A percentile compares a stretch with the other conserved stretches of the same genome.
Evolutionary conservation across 2,888 invertebrate genomes (phyloP).

Genomic region (Ommatoiulus sabulosus): DNA sequence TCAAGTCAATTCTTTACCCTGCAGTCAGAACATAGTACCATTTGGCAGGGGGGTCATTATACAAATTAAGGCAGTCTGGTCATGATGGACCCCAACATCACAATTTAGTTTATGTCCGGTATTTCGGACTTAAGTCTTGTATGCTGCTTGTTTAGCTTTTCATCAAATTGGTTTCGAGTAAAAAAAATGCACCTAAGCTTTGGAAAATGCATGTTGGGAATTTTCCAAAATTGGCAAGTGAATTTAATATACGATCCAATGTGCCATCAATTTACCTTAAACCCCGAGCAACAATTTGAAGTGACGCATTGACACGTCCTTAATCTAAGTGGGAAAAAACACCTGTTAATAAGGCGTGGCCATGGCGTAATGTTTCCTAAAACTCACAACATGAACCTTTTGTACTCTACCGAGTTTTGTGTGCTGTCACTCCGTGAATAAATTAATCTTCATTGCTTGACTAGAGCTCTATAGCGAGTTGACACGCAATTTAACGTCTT

Average conservation of each 20-base stretch:
- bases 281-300: background rate
- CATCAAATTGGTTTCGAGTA: background rate
- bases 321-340: background rate
- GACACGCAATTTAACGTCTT: constrained; percentile 1
- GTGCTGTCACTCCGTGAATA: background rate
- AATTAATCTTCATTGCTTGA: background rate
- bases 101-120: too few relatives aligned
- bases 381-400: background rate
- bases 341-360: background rate
- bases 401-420: background rate
- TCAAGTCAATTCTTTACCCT: too few relatives aligned
- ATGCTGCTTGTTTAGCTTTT: too few relatives aligned
- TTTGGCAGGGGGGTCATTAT: too few relatives aligned
- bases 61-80: too few relatives aligned
- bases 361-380: background rate
- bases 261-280: background rate
- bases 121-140: too few relatives aligned
- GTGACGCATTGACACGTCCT: background rate
- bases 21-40: too few relatives aligned
- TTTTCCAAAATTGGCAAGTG: background rate
- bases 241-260: background rate
- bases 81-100: too few relatives aligned
- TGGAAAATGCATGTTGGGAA: background rate
- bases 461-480: background rate
- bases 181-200: background rate